A percentile compares a stretch with the other conserved stretches of the same genome.
These are phyloP conservation scores for Megathymus violae DNA, from an alignment of 1,140 invertebrate species.

Conservation along the genomic window DNA sequence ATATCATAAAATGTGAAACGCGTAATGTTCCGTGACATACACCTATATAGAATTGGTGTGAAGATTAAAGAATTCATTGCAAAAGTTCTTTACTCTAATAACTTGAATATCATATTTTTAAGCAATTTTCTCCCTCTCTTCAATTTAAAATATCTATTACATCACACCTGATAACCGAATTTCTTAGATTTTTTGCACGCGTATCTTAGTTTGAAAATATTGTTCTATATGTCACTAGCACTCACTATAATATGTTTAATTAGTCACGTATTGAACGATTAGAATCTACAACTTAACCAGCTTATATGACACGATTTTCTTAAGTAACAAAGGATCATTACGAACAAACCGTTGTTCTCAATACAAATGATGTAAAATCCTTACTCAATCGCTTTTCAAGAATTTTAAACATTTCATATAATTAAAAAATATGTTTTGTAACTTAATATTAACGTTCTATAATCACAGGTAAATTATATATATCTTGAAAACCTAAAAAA, in stretches of 20 bases:
- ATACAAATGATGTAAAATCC: too few relatives aligned
- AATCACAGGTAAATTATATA: background rate
- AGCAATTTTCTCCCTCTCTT: too few relatives aligned
- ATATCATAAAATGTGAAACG: background rate
- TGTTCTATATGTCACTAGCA: too few relatives aligned
- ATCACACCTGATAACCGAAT: too few relatives aligned
- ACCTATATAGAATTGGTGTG: background rate
- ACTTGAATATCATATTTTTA: too few relatives aligned
- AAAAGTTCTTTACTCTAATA: constrained; percentile 7
- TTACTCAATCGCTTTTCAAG: background rate
- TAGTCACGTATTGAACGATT: background rate
- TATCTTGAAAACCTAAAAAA: background rate
- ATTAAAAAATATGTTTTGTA: background rate
- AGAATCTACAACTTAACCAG: background rate
- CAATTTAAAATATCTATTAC: too few relatives aligned
- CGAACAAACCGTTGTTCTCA: too few relatives aligned
- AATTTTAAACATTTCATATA: background rate
- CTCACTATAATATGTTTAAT: too few relatives aligned
- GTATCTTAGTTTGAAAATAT: too few relatives aligned
- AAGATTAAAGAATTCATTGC: background rate
- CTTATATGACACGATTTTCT: background rate
- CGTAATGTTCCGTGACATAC: background rate
- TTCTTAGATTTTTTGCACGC: too few relatives aligned
- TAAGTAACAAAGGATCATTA: background rate
- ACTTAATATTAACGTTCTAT: too few relatives aligned